These are phyloP conservation scores for Oscheius sp. DNA, from an alignment of 2,888 invertebrate genomes.

Conservation along the genomic window DNA sequence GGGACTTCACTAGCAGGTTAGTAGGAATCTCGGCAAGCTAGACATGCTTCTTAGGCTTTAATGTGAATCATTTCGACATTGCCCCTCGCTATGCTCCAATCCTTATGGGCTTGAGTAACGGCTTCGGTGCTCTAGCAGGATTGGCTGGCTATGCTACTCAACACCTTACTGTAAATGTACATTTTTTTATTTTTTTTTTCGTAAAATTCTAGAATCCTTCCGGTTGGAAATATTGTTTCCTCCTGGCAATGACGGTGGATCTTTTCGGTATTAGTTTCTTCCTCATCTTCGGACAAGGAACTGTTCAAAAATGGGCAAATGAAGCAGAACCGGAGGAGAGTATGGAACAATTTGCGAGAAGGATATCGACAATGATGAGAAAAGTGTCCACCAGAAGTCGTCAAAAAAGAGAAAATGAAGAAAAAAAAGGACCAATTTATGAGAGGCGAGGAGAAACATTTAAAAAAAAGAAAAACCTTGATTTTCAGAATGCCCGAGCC, in stretches of 20 bases:
- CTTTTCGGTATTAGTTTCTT: conserved; percentile 93
- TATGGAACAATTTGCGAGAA: conserved; percentile 50
- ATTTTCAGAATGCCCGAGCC: too few relatives aligned
- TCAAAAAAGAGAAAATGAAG: neutral
- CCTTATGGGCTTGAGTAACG: conserved; percentile 97
- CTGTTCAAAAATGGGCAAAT: conserved; percentile 78
- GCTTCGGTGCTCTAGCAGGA: conserved; percentile 86
- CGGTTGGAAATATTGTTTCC: conserved; percentile 90
- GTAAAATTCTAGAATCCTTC: conserved; percentile 63
- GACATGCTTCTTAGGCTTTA: conserved; percentile 80
- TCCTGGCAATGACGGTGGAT: conserved; percentile 92
- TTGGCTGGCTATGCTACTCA: conserved; percentile 91
- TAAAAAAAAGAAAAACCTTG: too few relatives aligned
- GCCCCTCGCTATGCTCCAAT: conserved; percentile 96
- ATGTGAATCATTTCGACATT: conserved; percentile 96
- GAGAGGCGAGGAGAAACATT: too few relatives aligned
- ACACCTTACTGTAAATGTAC: conserved; percentile 74
- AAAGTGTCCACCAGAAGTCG: neutral
- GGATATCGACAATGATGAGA: conserved; percentile 53
- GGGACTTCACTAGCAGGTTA: conserved; percentile 91
- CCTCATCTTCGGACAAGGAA: conserved; percentile 93
- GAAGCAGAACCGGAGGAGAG: conserved; percentile 56
- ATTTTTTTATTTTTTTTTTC: neutral
- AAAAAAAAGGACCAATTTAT: neutral
- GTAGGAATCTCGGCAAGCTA: neutral